Evolutionary conservation across 64 coral and sea anemone species (phyloP).

Genomic region (Montipora cactus): DNA sequence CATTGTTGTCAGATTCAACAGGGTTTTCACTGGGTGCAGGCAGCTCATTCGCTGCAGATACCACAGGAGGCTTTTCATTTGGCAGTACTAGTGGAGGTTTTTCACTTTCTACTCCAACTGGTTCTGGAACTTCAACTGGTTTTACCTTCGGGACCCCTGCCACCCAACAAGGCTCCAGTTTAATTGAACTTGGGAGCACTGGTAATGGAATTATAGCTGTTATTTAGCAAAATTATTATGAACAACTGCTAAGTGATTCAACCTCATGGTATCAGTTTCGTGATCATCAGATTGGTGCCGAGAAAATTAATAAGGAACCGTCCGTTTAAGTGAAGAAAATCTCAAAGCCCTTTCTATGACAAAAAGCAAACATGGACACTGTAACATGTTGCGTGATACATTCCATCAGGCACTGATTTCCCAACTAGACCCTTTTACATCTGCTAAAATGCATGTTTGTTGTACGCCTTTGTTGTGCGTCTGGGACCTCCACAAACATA

Average conservation of each 20-base stretch:
- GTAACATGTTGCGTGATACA: too few relatives aligned
- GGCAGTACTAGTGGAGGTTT: constrained; percentile 11
- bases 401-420: too few relatives aligned
- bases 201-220: neutral
- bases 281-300: neutral
- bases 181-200: neutral
- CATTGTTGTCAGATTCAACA: neutral
- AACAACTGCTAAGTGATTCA: neutral
- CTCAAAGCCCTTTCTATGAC: too few relatives aligned
- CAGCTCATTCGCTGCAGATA: neutral
- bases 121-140: constrained; percentile 13
- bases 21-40: constrained; percentile 44
- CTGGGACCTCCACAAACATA: too few relatives aligned
- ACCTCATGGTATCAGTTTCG: neutral
- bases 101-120: constrained; percentile 35
- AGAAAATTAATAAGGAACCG: too few relatives aligned
- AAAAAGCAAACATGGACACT: too few relatives aligned
- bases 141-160: constrained; percentile 38
- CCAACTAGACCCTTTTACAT: too few relatives aligned
- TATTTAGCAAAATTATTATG: neutral
- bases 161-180: constrained; percentile 1
- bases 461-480: too few relatives aligned
- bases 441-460: too few relatives aligned
- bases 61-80: constrained; percentile 22
- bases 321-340: too few relatives aligned